phyloP scores from a whole-genome alignment of 2,797 vertebrate species.

The Sebastes steindachneri region DNA sequence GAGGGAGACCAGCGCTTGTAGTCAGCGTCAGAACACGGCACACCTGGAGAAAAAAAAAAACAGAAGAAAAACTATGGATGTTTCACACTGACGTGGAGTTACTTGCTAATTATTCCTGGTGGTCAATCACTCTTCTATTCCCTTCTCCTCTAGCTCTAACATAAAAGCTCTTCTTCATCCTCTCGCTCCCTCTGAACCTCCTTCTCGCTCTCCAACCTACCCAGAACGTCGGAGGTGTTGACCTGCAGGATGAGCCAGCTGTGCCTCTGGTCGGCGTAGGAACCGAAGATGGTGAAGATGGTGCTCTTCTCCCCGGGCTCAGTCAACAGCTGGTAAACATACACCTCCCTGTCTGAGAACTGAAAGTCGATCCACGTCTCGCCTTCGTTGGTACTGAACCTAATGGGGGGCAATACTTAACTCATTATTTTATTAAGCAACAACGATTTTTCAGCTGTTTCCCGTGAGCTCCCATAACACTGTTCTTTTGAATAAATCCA shows the following conservation, averaged over 20 bases:
- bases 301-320: conserved; percentile 98
- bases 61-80: not conserved
- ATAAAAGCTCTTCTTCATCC: not conserved
- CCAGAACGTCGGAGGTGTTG: conserved; percentile 92
- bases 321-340: conserved; percentile 94
- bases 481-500: not conserved
- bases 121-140: not conserved
- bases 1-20: conserved; percentile 98
- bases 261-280: conserved; percentile 92
- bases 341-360: conserved; percentile 90
- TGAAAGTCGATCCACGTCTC: conserved; percentile 93
- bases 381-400: conserved; percentile 97
- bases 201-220: conserved; percentile 74
- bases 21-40: conserved; percentile 93
- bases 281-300: conserved; percentile 97
- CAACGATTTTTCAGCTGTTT: not conserved
- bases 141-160: not conserved
- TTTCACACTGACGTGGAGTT: not conserved
- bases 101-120: not conserved
- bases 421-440: not conserved
- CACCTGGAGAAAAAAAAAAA: conserved; percentile 79
- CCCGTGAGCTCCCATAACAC: not conserved
- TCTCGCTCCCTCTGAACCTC: not conserved
- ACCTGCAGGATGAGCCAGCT: conserved; percentile 99
- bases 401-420: conserved; percentile 51